Evolutionary conservation across 2,888 invertebrate genomes (phyloP), one percentile per base, ranked within the genome.

Genomic region (Chrysolina haemoptera): DNA sequence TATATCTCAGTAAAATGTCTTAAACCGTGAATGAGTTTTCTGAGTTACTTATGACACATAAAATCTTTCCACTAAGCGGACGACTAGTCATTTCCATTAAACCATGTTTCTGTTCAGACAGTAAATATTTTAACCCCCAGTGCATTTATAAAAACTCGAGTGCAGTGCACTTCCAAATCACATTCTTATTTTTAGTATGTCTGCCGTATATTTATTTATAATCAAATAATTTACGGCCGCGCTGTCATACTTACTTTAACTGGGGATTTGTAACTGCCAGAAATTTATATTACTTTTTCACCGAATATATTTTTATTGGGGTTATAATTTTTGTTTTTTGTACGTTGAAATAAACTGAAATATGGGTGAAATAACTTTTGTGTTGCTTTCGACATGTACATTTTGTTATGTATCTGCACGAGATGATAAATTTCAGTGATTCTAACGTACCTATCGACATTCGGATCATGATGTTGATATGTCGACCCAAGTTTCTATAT

Each of bases 171-270:
- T 84, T 83, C 84, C 84, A 84, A 85, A 85, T 84, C 83, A 84
- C 84, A 81, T 70, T 83, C 81, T 84, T 86, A 86, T 86, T 86
- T 86, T 86, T 86, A 86, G 85, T 85, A 80, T 80, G 83, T 83
- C 83, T 82, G 85, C 82, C 84, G 84, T 84, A 84, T 84, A 85
- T 85, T 86, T 86, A 86, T 86, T 70, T 70, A 70, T 70, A 70
- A 70, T 70, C 63, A 41, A 70, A 70, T 70, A 63, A 70, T 64
- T 70, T 70, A 70, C 46, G 70, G 63, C 18, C 18, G 14, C 41
- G 63, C 50, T 63, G 63, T 70, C 70, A 20, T 63, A 35, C 27
- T 65, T 67, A 67, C 55, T 67, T 67, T 20, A 40, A 53, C 53
- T 12, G 8, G 43, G 48, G 40, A 53, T 67, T 67, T 53, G 67